Evolutionary conservation across 2,797 vertebrate genomes (phyloP).

Genomic region (Acanthurus leucopareius): DNA sequence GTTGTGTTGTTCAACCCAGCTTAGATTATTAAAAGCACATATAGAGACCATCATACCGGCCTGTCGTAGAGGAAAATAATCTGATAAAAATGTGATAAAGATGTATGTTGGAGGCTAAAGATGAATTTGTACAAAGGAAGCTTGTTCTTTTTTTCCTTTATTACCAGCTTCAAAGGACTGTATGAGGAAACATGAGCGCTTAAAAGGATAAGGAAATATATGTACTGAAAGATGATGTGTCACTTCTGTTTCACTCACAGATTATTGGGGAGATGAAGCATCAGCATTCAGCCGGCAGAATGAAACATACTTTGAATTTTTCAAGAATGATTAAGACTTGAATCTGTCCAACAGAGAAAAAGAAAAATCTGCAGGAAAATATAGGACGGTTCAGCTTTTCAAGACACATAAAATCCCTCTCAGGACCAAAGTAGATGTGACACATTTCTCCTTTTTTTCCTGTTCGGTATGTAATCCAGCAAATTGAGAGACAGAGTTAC

Average conservation of each 20-base stretch:
- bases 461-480: not conserved
- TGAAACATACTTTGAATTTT: conserved; percentile 15
- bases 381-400: not conserved
- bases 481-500: not conserved
- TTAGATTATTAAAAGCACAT: not conserved
- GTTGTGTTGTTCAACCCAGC: not conserved
- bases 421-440: conserved; percentile 8
- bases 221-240: conserved; percentile 25
- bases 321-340: conserved; percentile 3
- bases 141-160: not conserved
- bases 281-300: conserved; percentile 44
- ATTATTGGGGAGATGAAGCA: conserved; percentile 39
- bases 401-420: not conserved
- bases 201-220: conserved; percentile 14
- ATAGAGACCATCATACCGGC: not conserved
- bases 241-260: conserved; percentile 39
- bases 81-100: conserved; percentile 3
- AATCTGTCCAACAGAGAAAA: not conserved
- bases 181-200: conserved; percentile 18
- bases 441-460: not conserved
- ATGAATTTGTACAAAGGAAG: not conserved
- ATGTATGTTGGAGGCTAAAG: not conserved
- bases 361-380: not conserved
- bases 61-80: not conserved
- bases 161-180: not conserved